Evolutionary conservation across 2,113 vertebrate species (phyloP), one percentile per base, ranked within the genome.

Genomic region (Clarias batrachus): DNA sequence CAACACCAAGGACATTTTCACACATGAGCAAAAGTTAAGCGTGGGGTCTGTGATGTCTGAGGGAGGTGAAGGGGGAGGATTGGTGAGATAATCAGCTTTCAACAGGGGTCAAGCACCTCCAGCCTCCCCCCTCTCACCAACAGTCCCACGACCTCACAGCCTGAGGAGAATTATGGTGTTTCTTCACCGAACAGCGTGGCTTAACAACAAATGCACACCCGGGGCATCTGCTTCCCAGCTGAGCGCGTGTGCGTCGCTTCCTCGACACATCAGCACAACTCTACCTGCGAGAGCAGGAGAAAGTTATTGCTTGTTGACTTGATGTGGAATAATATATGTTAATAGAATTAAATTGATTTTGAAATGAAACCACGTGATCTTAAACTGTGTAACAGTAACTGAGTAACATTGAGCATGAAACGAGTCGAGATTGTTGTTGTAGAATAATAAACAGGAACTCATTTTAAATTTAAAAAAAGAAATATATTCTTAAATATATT

Each of bases 1-100:
- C 90, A 90, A 91, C 80, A 91, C 92, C 83, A 91, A 88, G 90
- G 87, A 41, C 33, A 88, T 78, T 84, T 0, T 87, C 33, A 82
- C 65, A 88, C 60, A 81, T 82, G 86, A 92, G 92, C 90, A 92
- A 92, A 87, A 62, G 90, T 81, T 84, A 77, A 85, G 88, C 78
- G 66, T 88, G 86, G 60, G 16, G 16, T 41, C 25, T 71, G 81
- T 56, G 30, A 52, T 56, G 48, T 84, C 62, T 52, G 65, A 57
- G 68, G 84, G 54, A 48, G 60, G 77, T 84, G 88, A 48, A 71
- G 90, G 89, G 87, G 76, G n/a, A 91, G 89, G 88, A 86, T 76
- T 56, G 88, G 66, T 89, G 89, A 84, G 59, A 88, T 76, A 9
- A 52, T 90, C 85, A 3, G 83, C 62, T 85, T 87, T 82, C 85